phyloP scores from a whole-genome alignment of 2,888 invertebrate species.

The Standfussiana lucernea region DNA sequence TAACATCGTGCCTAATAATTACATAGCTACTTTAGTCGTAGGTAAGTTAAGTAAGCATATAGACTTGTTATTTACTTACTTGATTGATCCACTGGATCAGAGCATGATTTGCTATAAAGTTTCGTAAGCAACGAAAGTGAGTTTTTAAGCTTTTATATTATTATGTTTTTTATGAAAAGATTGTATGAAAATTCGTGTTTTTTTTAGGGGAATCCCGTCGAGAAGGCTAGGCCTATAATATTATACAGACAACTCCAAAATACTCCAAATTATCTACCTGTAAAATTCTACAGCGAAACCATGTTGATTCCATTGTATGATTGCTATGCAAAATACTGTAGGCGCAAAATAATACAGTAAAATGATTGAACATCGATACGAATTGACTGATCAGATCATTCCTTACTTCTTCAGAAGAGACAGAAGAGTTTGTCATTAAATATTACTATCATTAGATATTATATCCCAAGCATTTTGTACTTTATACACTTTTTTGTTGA shows the following conservation, averaged over 20 bases:
- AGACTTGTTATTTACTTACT: too few relatives aligned
- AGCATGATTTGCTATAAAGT: neutral
- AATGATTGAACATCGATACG: neutral
- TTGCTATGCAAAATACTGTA: constrained; percentile 28
- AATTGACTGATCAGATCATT: neutral
- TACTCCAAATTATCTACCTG: constrained; percentile 8
- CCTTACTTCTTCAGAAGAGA: too few relatives aligned
- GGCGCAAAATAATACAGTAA: constrained; percentile 16
- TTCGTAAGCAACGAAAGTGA: neutral
- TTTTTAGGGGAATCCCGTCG: neutral
- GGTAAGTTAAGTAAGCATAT: neutral
- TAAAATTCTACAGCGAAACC: neutral
- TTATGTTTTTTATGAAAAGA: too few relatives aligned
- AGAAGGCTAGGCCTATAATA: neutral
- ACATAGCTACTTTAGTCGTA: neutral
- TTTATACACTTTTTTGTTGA: neutral
- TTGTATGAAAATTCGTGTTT: neutral
- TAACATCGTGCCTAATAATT: neutral
- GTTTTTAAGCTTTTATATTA: too few relatives aligned
- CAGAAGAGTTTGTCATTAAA: neutral
- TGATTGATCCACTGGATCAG: too few relatives aligned
- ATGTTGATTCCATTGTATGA: neutral
- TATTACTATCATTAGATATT: neutral
- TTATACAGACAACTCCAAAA: neutral
- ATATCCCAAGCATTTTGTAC: neutral